A percentile compares a stretch with the other conserved stretches of the same genome.
Conservation (phyloP, 2,113 vertebrate genomes). For the Zosterops japonicus region DNA sequence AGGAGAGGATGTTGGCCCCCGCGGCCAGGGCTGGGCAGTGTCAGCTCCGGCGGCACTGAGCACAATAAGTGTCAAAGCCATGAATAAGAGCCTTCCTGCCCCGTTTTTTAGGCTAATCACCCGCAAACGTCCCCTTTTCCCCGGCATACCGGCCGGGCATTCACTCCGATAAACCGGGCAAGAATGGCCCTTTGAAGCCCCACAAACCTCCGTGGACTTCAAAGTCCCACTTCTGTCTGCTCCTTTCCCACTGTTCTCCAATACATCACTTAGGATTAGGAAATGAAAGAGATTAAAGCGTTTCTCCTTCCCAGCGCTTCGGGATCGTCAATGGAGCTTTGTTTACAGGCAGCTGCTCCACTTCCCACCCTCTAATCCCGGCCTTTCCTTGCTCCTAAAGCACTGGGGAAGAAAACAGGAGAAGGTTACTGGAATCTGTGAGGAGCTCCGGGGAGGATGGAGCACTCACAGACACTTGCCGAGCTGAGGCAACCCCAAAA, state of each 20-base stretch:
- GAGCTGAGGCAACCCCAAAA: neutral
- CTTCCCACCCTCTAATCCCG: neutral
- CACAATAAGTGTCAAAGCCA: slow-evolving; percentile 18
- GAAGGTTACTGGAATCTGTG: neutral
- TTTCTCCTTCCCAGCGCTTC: neutral
- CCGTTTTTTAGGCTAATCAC: neutral
- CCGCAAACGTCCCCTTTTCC: neutral
- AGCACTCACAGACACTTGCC: neutral
- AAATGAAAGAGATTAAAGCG: slow-evolving; percentile 40
- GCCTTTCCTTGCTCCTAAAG: neutral
- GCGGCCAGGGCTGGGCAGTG: accelerated
- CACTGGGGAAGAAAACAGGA: neutral
- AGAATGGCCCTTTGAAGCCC: slow-evolving; percentile 40
- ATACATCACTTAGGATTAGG: slow-evolving; percentile 33
- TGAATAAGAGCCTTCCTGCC: slow-evolving; percentile 14
- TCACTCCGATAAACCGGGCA: neutral
- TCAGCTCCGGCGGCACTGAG: accelerated
- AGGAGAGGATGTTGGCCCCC: accelerated
- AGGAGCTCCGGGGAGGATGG: neutral
- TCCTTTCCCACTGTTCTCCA: slow-evolving; percentile 16
- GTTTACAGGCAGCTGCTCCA: slow-evolving; percentile 3
- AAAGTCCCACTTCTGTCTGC: slow-evolving; percentile 17
- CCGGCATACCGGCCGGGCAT: neutral
- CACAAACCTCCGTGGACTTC: slow-evolving; percentile 7
- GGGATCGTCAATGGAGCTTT: neutral